Base-by-base conservation (phyloP, 2,113 vertebrate genomes). In the Hylia prasina region DNA sequence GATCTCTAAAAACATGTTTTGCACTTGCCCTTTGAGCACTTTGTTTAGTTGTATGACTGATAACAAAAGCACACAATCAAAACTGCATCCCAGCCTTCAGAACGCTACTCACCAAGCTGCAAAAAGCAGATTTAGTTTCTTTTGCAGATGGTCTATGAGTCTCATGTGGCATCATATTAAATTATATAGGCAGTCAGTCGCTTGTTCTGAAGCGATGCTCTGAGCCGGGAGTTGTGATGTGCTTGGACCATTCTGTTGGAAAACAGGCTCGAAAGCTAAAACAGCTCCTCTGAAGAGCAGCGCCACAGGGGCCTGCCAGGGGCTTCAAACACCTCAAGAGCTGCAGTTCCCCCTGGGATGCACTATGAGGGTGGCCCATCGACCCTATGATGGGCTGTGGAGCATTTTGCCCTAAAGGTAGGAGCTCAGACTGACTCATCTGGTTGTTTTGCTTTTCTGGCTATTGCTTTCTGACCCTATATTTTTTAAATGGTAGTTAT, bases 151-250 rank as follows among this genome's bases (percentile, higher is more conserved):
- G 97, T 97, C 97, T 97, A 77, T 78, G 96, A 98, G 98, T 98
- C 98, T 98, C 98, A 89, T 98, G 98, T 98, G 98, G 98, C 97
- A 97, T 97, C 95, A 98, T 98, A 98, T 98, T 98, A 98, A 98
- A 98, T 98, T 98, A 98, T 98, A 97, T 98, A 98, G 97, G 97
- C 98, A 97, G 98, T 92, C 96, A 96, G 97, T 97, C 95, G 97
- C 97, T 98, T 97, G 96, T 97, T 97, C 87, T 96, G 95, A 57
- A 90, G 96, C 60, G 82, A 95, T 96, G 96, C 95, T 93, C 92
- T 76, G 96, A 94, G 97, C 97, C 40, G 80, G 93, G 97, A 97
- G 87, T 94, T 95, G 96, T 75, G 90, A 94, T 94, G 79, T 96
- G 95, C 97, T 95, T 95, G 95, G 91, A 95, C 95, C 78, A 56